These are phyloP conservation scores for Larimichthys crocea DNA, from an alignment of 2,113 vertebrate species.

Conservation along the genomic window DNA sequence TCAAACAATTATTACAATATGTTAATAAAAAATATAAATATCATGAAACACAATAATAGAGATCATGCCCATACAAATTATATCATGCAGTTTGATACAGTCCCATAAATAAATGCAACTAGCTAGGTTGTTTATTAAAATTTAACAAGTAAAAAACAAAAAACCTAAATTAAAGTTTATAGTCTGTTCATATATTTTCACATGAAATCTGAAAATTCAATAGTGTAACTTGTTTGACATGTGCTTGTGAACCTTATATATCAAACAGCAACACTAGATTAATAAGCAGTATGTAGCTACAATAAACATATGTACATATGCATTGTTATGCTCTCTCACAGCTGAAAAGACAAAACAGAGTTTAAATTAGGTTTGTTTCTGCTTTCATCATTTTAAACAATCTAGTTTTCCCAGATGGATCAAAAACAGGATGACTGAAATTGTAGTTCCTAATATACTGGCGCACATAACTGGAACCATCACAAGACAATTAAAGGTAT, in stretches of 20 bases:
- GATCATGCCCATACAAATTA: neutral
- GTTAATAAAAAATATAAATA: neutral
- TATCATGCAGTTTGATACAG: neutral
- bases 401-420: constrained; percentile 21
- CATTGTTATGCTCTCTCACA: neutral
- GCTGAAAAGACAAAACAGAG: neutral
- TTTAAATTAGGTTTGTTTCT: neutral
- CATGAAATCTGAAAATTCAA: neutral
- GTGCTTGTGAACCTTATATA: neutral
- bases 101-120: neutral
- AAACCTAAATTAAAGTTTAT: neutral
- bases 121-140: neutral
- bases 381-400: constrained; percentile 22
- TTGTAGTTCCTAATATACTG: neutral
- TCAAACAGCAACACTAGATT: neutral
- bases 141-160: too few species aligned
- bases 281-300: neutral
- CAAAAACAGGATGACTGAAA: constrained; percentile 32
- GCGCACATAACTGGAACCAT: neutral
- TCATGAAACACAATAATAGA: neutral
- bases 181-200: neutral
- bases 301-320: neutral
- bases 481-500: neutral
- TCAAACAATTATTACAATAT: neutral
- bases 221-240: neutral